These are phyloP conservation scores for Coptotermes formosanus DNA, from an alignment of 1,140 invertebrate species.

Conservation along the genomic window DNA sequence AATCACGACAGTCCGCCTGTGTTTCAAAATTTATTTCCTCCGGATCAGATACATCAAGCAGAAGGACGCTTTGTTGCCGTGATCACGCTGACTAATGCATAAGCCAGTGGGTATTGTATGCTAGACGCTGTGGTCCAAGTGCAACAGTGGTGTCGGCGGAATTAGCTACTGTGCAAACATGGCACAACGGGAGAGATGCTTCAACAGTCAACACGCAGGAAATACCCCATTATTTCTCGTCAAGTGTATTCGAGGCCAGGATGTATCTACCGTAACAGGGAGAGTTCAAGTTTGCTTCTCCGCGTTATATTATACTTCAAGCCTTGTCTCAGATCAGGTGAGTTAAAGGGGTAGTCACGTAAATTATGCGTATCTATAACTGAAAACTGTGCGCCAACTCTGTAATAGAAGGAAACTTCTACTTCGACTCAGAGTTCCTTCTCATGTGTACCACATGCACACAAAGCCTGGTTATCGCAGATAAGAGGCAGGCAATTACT, in stretches of 20 bases:
- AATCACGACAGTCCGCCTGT: too few species aligned
- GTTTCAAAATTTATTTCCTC: not conserved
- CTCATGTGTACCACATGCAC: too few species aligned
- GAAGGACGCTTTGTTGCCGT: not conserved
- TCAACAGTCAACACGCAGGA: not conserved
- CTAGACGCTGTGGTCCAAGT: not conserved
- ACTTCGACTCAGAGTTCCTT: too few species aligned
- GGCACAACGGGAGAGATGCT: not conserved
- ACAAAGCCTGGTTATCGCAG: too few species aligned
- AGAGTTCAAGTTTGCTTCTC: not conserved
- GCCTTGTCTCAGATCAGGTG: not conserved
- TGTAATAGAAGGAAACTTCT: too few species aligned
- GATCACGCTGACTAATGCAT: not conserved
- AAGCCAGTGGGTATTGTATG: not conserved
- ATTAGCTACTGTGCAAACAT: not conserved
- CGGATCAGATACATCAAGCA: slow-evolving; percentile 10
- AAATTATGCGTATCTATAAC: not conserved
- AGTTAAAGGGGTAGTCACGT: not conserved
- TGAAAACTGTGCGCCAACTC: too few species aligned
- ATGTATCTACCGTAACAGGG: too few species aligned
- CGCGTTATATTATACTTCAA: not conserved
- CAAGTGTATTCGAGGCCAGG: not conserved
- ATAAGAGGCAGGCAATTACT: too few species aligned
- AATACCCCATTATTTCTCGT: not conserved
- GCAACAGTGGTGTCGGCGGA: not conserved